Conservation (phyloP, 2,797 vertebrate species). For the Arnoldichthys spilopterus region DNA sequence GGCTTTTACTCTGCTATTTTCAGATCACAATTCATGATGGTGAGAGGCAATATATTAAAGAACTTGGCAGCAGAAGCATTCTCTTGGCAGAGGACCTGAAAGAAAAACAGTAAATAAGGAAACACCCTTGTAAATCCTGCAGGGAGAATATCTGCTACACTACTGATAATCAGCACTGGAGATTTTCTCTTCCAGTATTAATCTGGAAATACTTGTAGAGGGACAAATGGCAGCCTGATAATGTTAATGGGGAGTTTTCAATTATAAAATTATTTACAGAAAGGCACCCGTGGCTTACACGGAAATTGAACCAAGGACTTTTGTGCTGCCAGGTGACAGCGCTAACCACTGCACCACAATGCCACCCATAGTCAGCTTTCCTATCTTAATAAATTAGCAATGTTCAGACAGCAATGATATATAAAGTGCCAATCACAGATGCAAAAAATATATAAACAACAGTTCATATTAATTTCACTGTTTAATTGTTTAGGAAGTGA, state of each 20-base stretch:
- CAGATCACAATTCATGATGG: conserved; percentile 82
- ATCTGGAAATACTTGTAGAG: conserved; percentile 38
- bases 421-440: no score
- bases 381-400: no score
- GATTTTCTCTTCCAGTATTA: conserved; percentile 39
- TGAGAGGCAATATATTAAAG: conserved; percentile 80
- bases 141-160: background rate
- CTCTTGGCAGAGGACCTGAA: conserved; percentile 76
- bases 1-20: conserved; percentile 79
- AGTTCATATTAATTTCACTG: no score
- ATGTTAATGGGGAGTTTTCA: background rate
- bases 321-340: no score
- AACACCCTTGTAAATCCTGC: conserved; percentile 37
- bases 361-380: no score
- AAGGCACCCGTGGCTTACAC: no score
- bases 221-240: background rate
- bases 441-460: no score
- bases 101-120: conserved; percentile 54
- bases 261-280: no score
- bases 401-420: no score
- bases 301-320: no score
- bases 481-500: no score
- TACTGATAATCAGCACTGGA: background rate
- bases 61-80: conserved; percentile 78
- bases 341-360: no score